Conservation (phyloP, 2,888 invertebrate genomes). For the Dicranocentrus wangi region DNA sequence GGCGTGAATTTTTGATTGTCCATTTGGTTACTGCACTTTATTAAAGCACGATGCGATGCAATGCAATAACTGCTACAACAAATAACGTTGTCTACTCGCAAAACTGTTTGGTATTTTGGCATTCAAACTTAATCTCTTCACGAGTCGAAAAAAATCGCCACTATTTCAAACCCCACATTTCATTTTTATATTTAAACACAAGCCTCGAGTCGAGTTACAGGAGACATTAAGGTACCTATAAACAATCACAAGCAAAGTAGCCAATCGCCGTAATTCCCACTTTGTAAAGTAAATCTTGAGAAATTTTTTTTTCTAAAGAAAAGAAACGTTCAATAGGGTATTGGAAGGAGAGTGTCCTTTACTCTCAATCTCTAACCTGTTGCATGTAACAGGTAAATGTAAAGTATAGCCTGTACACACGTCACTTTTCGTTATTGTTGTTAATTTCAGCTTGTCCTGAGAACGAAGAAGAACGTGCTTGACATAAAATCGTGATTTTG, state of each 20-base stretch:
- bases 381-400: constrained; percentile 25
- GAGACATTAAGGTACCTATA: too few species aligned
- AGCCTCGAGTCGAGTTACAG: too few species aligned
- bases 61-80: too few species aligned
- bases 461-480: constrained; percentile 48
- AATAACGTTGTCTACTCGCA: too few species aligned
- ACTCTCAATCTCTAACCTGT: constrained; percentile 31
- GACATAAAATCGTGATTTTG: constrained; percentile 64
- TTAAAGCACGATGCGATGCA: constrained; percentile 17
- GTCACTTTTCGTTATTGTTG: constrained; percentile 7
- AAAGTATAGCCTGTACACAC: neutral
- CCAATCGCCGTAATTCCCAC: neutral
- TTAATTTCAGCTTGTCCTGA: constrained; percentile 17
- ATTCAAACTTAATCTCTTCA: constrained; percentile 31
- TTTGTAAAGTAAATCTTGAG: constrained; percentile 21
- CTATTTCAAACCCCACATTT: constrained; percentile 8
- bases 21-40: constrained; percentile 27
- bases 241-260: neutral
- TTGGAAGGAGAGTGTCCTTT: constrained; percentile 16
- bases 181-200: neutral
- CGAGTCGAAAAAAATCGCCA: constrained; percentile 37
- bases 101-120: constrained; percentile 30
- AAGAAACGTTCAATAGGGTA: neutral
- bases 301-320: constrained; percentile 24
- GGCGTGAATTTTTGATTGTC: constrained; percentile 57